Conservation (phyloP, 2,113 vertebrate species). For the Bucco capensis region DNA sequence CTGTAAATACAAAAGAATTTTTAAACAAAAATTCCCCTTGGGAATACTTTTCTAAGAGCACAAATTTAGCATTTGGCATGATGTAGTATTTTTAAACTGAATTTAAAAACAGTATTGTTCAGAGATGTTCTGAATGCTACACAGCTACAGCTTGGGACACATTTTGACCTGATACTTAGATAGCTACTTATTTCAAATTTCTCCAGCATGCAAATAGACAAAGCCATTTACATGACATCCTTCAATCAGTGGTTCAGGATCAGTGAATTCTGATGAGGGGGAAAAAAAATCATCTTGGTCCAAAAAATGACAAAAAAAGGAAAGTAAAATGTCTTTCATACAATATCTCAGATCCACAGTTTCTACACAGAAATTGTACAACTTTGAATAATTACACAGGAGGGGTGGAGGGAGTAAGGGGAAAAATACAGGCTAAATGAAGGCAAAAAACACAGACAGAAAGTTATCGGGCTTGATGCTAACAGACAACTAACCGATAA, state of each 20-base stretch:
- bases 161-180: background rate
- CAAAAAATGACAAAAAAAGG: background rate
- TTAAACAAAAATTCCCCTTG: constrained; percentile 45
- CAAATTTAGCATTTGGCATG: background rate
- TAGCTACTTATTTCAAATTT: background rate
- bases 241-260: background rate
- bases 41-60: constrained; percentile 42
- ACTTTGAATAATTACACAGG: background rate
- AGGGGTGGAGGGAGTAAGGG: background rate
- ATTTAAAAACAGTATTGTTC: background rate
- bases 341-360: background rate
- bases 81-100: constrained; percentile 14
- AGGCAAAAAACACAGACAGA: background rate
- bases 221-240: background rate
- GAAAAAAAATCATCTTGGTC: background rate
- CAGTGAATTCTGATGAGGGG: background rate
- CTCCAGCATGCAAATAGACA: background rate
- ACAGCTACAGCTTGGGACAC: background rate
- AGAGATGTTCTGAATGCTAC: constrained; percentile 18
- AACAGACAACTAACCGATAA: background rate
- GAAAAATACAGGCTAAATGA: background rate
- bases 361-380: background rate
- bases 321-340: background rate
- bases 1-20: constrained; percentile 45
- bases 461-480: background rate